Evolutionary conservation across 1,140 invertebrate species (phyloP), one percentile per base, ranked within the genome.

Genomic region (Hylaeus anthracinus): DNA sequence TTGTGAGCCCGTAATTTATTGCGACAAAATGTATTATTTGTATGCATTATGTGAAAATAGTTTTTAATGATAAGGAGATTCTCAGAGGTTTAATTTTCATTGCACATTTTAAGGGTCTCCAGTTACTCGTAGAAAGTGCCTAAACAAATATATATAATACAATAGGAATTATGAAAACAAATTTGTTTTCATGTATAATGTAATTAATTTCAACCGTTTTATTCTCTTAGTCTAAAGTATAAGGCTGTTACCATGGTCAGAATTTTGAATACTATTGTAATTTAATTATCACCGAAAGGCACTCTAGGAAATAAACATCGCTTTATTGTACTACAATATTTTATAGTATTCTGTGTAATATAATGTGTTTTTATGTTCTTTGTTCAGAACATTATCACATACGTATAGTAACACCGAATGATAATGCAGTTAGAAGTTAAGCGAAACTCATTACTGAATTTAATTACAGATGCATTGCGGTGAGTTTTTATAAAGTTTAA

Each of bases 111-210:
- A 43, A 77, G 73, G 73, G 83, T 86, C 61, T 85, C 69, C 74
- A 73, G 86, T 91, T 92, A 91, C 88, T 91, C 86, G 89, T 93
- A 92, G 92, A 92, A 93, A 93, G 92, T 93, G 92, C 92, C 92
- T 93, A 92, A 86, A 92, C 55, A 15, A 66, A 65, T 79, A 65
- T 73, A 73, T 71, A 73, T 87, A 86, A 89, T 89, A 87, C 89
- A 85, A 78, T 90, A 90, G 82, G 69, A 80, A 60, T 83, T 79
- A 76, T 75, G 41, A 71, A 60, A 74, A 79, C 51, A 66, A 73
- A 43, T 82, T 53, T 60, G 45, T 56, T 85, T 86, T 83, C 87
- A 70, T 81, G 73, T 86, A 66, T 81, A 53, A 79, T 84, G 81
- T 81, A 63, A 72, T 69, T 81, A 85, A 83, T 79, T 82, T 79